Evolutionary conservation across 2,797 vertebrate species (phyloP).

Genomic region (Trematomus bernacchii): DNA sequence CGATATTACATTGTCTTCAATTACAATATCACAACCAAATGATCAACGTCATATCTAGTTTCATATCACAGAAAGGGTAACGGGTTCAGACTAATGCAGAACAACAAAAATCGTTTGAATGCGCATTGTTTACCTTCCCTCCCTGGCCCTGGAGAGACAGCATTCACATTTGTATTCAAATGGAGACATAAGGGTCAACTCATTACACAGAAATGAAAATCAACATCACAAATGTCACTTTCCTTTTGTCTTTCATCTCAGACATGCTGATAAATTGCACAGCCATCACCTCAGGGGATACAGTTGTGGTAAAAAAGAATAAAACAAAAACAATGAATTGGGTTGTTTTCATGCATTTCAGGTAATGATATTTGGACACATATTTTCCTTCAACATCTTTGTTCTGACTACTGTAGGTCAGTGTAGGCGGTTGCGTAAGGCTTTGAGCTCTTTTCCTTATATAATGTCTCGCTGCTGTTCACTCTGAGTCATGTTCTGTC

Average conservation of each 20-base stretch:
- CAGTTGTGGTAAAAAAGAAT: constrained; percentile 30
- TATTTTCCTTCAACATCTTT: constrained; percentile 4
- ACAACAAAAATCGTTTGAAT: constrained; percentile 15
- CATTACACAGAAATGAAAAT: constrained; percentile 56
- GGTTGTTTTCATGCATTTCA: constrained; percentile 18
- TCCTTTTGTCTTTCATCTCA: constrained; percentile 51
- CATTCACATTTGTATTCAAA: constrained; percentile 37
- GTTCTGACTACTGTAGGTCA: constrained; percentile 13
- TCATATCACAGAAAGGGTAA: not conserved
- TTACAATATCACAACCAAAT: not conserved
- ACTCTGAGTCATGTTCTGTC: too few species aligned
- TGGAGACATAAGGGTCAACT: constrained; percentile 28
- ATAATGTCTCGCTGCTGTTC: constrained; percentile 8
- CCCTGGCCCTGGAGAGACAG: constrained; percentile 24
- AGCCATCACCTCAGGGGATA: constrained; percentile 28
- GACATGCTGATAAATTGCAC: constrained; percentile 33
- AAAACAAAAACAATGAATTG: constrained; percentile 10
- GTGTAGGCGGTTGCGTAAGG: not conserved
- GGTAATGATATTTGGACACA: constrained; percentile 30
- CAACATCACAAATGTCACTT: constrained; percentile 56
- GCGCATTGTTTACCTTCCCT: constrained; percentile 14
- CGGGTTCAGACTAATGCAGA: not conserved
- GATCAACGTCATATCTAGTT: not conserved
- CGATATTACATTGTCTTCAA: not conserved
- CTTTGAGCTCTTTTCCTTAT: not conserved